phyloP scores from a whole-genome alignment of 1,140 invertebrate species.

The Tenebrio molitor region DNA sequence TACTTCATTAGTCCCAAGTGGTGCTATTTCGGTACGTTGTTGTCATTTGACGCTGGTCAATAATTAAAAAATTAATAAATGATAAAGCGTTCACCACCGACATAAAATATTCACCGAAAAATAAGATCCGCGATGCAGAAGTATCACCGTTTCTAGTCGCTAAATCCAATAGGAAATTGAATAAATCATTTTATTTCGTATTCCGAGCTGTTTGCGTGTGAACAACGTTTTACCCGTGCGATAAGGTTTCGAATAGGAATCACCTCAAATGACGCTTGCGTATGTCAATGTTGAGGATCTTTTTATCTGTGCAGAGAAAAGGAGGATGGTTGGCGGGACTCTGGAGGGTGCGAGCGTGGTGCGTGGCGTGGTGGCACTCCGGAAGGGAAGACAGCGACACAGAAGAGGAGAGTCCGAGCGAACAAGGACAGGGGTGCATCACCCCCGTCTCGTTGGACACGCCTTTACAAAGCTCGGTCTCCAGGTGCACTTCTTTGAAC shows the following conservation, averaged over 20 bases:
- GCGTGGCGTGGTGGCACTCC: conserved; percentile 88
- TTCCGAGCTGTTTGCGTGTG: conserved; percentile 11
- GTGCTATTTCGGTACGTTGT: not conserved
- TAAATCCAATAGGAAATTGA: conserved; percentile 43
- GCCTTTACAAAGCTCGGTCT: conserved; percentile 85
- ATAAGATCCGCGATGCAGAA: not conserved
- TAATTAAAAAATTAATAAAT: conserved; percentile 1
- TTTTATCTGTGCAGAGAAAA: conserved; percentile 46
- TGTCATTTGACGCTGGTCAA: too few relatives aligned
- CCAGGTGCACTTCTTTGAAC: conserved; percentile 85
- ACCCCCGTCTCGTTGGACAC: conserved; percentile 90
- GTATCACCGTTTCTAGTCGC: conserved; percentile 1
- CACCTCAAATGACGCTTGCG: conserved; percentile 2
- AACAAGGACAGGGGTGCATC: conserved; percentile 80
- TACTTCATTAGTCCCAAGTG: not conserved
- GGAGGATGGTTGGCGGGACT: conserved; percentile 57
- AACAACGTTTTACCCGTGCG: conserved; percentile 13
- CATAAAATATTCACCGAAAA: not conserved
- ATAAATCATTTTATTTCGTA: conserved; percentile 8
- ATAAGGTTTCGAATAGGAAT: conserved; percentile 3
- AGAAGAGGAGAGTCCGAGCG: conserved; percentile 75
- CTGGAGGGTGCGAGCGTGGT: conserved; percentile 78
- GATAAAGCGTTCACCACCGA: not conserved
- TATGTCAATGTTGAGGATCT: conserved; percentile 5
- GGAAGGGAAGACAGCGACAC: conserved; percentile 85